phyloP scores from a whole-genome alignment of 1,140 invertebrate genomes.

The Leucophenga varia region DNA sequence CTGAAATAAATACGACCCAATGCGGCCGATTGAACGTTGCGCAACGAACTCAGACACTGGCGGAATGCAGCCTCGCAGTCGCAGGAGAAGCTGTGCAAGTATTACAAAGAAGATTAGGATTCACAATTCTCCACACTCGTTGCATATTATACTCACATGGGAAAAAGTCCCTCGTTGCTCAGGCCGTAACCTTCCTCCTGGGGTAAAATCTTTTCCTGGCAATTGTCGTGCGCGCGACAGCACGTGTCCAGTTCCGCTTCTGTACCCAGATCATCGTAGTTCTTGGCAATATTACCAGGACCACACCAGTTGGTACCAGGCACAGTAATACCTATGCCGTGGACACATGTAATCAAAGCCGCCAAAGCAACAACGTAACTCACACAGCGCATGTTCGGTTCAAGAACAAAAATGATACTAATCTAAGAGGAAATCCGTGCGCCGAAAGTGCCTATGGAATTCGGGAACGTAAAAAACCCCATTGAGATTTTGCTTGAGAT shows the following conservation, averaged over 20 bases:
- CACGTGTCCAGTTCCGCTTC: slow-evolving; percentile 71
- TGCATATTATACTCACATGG: slow-evolving; percentile 53
- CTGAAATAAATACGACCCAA: slow-evolving; percentile 72
- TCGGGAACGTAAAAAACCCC: too few species aligned
- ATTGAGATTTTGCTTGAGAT: too few species aligned
- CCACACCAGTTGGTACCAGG: slow-evolving; percentile 71
- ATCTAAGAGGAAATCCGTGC: slow-evolving; percentile 4
- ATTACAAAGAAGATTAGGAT: too few species aligned
- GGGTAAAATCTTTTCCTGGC: slow-evolving; percentile 63
- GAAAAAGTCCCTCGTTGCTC: slow-evolving; percentile 63
- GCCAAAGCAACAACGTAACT: slow-evolving; percentile 2
- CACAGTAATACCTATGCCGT: slow-evolving; percentile 23
- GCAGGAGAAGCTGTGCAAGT: slow-evolving; percentile 65
- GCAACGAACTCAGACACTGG: slow-evolving; percentile 62
- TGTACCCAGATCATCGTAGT: slow-evolving; percentile 70
- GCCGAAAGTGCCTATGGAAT: slow-evolving; percentile 17
- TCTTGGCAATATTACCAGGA: slow-evolving; percentile 69
- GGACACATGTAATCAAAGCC: slow-evolving; percentile 7
- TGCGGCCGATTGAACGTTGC: slow-evolving; percentile 57
- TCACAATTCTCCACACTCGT: too few species aligned
- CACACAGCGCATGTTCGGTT: not conserved
- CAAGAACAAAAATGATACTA: slow-evolving; percentile 18
- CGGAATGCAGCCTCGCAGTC: slow-evolving; percentile 69
- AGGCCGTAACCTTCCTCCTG: slow-evolving; percentile 61
- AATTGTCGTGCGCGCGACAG: slow-evolving; percentile 76